Conservation (phyloP, 2,797 vertebrate genomes). For the Hydrocynus forskahlii region DNA sequence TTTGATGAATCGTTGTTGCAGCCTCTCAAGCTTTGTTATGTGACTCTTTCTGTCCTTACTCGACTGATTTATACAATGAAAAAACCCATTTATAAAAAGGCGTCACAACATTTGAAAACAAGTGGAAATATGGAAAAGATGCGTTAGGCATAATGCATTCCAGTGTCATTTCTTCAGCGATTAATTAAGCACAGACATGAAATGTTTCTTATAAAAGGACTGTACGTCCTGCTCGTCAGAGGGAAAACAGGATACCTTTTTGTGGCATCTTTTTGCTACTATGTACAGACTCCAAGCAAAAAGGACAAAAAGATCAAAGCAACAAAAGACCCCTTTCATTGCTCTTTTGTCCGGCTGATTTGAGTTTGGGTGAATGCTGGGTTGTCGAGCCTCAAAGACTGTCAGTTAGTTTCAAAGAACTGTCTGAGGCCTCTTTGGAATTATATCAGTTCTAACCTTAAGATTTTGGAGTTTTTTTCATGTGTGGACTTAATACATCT, state of each 20-base stretch:
- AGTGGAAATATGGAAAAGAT: background rate
- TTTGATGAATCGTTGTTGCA: background rate
- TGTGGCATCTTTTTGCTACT: constrained; percentile 2
- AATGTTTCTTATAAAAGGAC: no score
- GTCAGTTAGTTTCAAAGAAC: background rate
- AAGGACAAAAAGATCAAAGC: background rate
- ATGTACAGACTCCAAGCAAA: constrained; percentile 3
- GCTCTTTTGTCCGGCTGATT: background rate
- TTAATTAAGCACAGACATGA: background rate
- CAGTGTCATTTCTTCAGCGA: background rate
- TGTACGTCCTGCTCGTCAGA: background rate
- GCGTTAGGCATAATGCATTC: background rate
- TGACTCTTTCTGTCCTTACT: background rate
- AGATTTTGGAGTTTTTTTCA: background rate
- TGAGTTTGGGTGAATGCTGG: background rate
- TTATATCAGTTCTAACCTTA: background rate
- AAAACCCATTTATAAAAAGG: background rate
- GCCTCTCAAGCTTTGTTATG: background rate
- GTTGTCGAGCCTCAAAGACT: background rate
- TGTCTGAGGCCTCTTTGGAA: background rate
- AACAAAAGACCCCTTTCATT: background rate
- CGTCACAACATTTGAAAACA: background rate
- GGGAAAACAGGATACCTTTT: background rate
- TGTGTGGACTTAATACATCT: background rate
- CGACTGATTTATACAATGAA: background rate